Conservation (phyloP, 2,113 vertebrate genomes). For the Delphinus delphis region DNA sequence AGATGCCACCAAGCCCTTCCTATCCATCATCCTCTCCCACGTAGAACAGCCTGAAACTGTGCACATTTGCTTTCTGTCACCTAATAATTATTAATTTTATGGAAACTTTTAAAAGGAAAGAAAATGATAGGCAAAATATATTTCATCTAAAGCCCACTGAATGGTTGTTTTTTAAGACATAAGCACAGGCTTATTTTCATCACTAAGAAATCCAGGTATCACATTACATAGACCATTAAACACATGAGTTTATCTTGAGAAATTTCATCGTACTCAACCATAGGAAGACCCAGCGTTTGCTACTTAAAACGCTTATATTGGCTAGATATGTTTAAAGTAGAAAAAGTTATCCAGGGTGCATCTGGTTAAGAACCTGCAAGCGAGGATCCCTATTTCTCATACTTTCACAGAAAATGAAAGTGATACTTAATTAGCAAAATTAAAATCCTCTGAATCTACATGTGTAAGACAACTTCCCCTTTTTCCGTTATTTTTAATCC, state of each 20-base stretch:
- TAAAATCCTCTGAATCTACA: constrained; percentile 59
- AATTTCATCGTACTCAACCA: not conserved
- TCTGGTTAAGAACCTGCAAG: not conserved
- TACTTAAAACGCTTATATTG: not conserved
- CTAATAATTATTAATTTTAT: not conserved
- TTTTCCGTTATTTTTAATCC: constrained; percentile 56
- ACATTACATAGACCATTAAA: not conserved
- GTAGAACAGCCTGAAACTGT: not conserved
- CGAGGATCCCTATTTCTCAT: not conserved
- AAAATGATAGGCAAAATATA: not conserved
- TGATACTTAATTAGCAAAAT: constrained; percentile 56
- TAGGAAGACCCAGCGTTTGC: constrained; percentile 54
- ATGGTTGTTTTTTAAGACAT: not conserved
- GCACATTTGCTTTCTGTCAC: not conserved
- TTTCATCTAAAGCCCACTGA: not conserved
- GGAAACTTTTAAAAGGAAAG: not conserved
- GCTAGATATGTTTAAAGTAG: constrained; percentile 32
- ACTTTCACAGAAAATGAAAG: constrained; percentile 69
- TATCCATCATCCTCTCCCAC: not conserved
- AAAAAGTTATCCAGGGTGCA: not conserved
- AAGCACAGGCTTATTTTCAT: not conserved
- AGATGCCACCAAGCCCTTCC: not conserved
- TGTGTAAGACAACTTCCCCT: constrained; percentile 42
- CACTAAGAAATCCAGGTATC: not conserved
- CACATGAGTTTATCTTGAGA: constrained; percentile 29